Evolutionary conservation across 2,113 vertebrate genomes (phyloP).

Genomic region (Heloderma charlesbogerti): DNA sequence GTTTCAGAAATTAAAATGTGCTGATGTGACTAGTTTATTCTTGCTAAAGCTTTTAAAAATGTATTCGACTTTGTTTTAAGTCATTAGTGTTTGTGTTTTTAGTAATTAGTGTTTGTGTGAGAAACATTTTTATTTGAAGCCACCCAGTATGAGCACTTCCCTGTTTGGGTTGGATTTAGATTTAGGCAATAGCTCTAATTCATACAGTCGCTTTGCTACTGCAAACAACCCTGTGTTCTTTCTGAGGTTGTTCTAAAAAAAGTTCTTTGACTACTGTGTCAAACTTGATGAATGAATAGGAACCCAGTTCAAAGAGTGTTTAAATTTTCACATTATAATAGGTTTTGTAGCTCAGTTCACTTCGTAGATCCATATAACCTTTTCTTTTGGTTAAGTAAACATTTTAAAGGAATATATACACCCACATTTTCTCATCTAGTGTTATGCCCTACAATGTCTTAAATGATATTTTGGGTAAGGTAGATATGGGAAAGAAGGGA

Average conservation of each 20-base stretch:
- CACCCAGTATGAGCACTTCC: constrained; percentile 4
- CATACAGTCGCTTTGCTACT: constrained; percentile 48
- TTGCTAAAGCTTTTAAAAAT: background rate
- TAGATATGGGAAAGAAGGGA: constrained; percentile 63
- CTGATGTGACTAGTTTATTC: background rate
- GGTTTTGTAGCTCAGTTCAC: constrained; percentile 73
- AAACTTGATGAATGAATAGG: constrained; percentile 77
- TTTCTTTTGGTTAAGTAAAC: constrained; percentile 82
- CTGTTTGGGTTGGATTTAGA: constrained; percentile 36
- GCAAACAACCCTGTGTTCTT: constrained; percentile 44
- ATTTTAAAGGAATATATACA: constrained; percentile 75
- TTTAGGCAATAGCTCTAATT: constrained; percentile 57
- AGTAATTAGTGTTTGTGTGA: background rate
- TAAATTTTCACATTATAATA: constrained; percentile 80
- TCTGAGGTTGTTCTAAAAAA: constrained; percentile 68
- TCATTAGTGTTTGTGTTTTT: background rate
- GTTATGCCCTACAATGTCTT: constrained; percentile 68
- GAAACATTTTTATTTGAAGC: constrained; percentile 27
- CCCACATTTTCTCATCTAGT: constrained; percentile 74
- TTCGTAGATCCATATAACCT: constrained; percentile 78
- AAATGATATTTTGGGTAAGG: constrained; percentile 73
- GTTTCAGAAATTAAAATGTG: background rate
- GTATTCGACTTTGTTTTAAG: background rate
- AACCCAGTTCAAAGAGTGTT: constrained; percentile 79
- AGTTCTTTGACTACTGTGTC: constrained; percentile 75